A percentile compares a stretch with the other conserved stretches of the same genome.
Conservation (phyloP, 2,797 vertebrate genomes). For the Liparis tanakae region DNA sequence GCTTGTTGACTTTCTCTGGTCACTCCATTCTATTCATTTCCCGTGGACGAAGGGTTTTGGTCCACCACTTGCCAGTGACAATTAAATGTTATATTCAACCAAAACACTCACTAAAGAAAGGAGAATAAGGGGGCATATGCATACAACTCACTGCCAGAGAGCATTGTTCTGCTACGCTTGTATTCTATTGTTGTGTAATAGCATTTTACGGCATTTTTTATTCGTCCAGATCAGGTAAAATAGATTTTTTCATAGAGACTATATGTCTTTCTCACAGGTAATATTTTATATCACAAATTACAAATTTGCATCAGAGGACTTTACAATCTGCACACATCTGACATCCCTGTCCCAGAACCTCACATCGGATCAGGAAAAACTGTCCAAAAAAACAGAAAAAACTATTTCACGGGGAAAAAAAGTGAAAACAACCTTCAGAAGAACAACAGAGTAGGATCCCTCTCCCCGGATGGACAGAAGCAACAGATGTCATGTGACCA, state of each 20-base stretch:
- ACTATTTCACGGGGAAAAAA: too few species aligned
- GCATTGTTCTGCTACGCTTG: background rate
- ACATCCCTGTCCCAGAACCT: too few species aligned
- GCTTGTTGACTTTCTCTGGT: constrained; percentile 23
- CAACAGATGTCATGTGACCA: too few species aligned
- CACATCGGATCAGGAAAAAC: too few species aligned
- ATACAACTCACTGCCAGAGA: background rate
- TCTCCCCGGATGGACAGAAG: too few species aligned
- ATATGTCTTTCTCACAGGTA: background rate
- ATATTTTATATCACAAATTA: background rate
- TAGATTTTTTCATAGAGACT: background rate
- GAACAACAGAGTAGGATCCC: too few species aligned
- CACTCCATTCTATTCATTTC: constrained; percentile 38
- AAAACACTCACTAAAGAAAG: background rate
- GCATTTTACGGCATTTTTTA: background rate
- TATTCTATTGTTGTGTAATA: background rate
- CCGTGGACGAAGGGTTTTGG: background rate
- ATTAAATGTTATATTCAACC: constrained; percentile 17
- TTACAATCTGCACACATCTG: too few species aligned
- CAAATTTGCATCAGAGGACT: too few species aligned
- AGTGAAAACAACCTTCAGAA: too few species aligned
- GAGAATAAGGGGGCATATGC: background rate
- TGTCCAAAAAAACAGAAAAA: too few species aligned
- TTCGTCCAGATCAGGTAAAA: background rate
- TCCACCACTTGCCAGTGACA: constrained; percentile 1